Evolutionary conservation across 2,888 invertebrate species (phyloP), one percentile per base, ranked within the genome.

Genomic region (Lamellibrachia satsuma): DNA sequence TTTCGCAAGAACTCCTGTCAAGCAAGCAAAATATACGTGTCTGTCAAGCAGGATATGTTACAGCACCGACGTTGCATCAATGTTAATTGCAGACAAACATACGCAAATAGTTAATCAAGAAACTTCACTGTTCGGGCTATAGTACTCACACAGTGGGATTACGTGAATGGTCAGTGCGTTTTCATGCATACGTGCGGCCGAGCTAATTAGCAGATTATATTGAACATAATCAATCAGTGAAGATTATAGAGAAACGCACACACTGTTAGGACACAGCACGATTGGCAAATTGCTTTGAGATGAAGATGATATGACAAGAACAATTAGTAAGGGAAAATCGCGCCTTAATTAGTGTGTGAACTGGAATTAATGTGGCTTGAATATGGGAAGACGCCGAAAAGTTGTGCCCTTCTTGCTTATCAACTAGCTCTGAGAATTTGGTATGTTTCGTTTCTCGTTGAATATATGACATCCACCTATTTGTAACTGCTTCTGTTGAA

Each of bases 1-100:
- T 94, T 93, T 22, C 94, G 92, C 52, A 94, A 93, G 92, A 94
- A 94, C 55, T 94, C 94, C 94, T 94, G 91, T 92, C 92, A 92
- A 90, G 92, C 92, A 93, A 92, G 75, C 57, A 92, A 92, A 91
- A 90, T 57, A 52, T 90, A 91, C 91, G 91, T 91, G 51, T 91
- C 22, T 51, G 52, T 91, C 51, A 15, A 52, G 52, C 51, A 91
- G 52, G 51, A 39, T 27, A 52, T 91, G 51, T 91, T 91, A 52
- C 52, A 22, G 27, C 52, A 52, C 52, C 8, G 52, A 52, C 52
- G 55, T 3, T 55, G 15, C 52, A 91, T 39, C 91, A 91, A 91
- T 39, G 55, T 91, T 39, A 52, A 91, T 91, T 27, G 60, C 15
- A 92, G 60, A 52, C 4, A 52, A 91, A 91, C 90, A 15, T 90